Evolutionary conservation across 2,888 invertebrate genomes (phyloP), one percentile per base, ranked within the genome.

Genomic region (Lysandra coridon): DNA sequence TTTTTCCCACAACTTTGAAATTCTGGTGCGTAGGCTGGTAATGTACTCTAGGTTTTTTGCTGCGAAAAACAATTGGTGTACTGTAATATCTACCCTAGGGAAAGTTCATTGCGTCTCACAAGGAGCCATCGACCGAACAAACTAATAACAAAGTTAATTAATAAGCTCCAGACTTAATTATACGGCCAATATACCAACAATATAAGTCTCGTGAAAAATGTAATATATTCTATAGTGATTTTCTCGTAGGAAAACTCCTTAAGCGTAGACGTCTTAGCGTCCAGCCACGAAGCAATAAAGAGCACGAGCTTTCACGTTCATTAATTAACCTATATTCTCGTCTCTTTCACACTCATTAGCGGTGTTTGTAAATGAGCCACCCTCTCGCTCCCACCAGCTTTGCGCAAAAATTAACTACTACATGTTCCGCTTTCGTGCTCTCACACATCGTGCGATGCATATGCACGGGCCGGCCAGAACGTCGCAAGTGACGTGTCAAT

Each of bases 361-460:
- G 91, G 90, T 90, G 92, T 90, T 91, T 90, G 91, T 94, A 95
- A 95, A 95, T 95, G 94, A 95, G 92, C 86, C 84, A 81, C 85
- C 88, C 84, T 94, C 95, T 91, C 92, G 81, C 88, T 95, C 90
- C 80, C 91, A 86, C 94, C 83, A 90, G 93, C 94, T 94, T 95
- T 95, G 95, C 95, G 95, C 95, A 95, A 95, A 95, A 95, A 95
- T 95, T 95, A 95, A 95, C 93, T 91, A 92, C 93, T 92, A 92
- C 92, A 92, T 88, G 88, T 86, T 89, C 90, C 88, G 89, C 87
- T 90, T 90, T 90, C 88, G 88, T 88, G 88, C 85, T 85, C 86
- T 88, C 92, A 93, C 93, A 93, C 91, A 89, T 86, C 84, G 82
- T 86, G 86, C 88, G 91, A 90, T 93, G 94, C 94, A 94, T 93